Evolutionary conservation across 2,888 invertebrate species (phyloP), one percentile per base, ranked within the genome.

Genomic region (Melanotus villosus): DNA sequence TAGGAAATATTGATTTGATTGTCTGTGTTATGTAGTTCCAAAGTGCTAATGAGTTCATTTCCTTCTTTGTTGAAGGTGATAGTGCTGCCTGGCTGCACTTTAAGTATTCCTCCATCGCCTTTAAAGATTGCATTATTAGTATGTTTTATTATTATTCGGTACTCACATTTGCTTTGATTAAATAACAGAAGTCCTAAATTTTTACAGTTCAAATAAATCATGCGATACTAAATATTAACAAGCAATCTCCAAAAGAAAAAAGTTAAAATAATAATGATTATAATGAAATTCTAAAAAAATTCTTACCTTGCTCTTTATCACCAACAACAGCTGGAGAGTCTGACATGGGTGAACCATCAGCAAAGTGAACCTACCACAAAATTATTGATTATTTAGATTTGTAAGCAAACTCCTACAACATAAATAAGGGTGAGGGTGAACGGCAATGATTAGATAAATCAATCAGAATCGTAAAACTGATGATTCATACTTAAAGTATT

Each of bases 11-110:
- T 79, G 38, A 74, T 70, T 38, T 76, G 75, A 5, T 78, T 52
- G 72, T 92, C 90, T 77, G 89, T 88, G 80, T 95, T 95, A 23
- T 90, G 91, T 12, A 97, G 86, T 0, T 87, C 87, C 76, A 93
- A 89, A 32, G 88, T 89, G 54, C 92, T 91, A 1, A 88, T 86
- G 23, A 91, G 83, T 79, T 94, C 94, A 69, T 89, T 90, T 50
- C 89, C 91, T 43, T 90, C 89, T 68, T 86, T 89, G 73, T 88
- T 87, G 80, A 95, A 95, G 54, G 88, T 82, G 62, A 97, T 90
- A 23, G 90, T 87, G 73, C 93, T 92, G 16, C 90, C 89, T 0
- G 94, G 94, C 21, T 87, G 87, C 21, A 92, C 84, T 50, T 85
- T 86, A 56, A 93, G 83, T 86, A 90, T 88, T 72, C 89, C 89